Conservation (phyloP, 2,113 vertebrate genomes). For the Oryzias javanicus region DNA sequence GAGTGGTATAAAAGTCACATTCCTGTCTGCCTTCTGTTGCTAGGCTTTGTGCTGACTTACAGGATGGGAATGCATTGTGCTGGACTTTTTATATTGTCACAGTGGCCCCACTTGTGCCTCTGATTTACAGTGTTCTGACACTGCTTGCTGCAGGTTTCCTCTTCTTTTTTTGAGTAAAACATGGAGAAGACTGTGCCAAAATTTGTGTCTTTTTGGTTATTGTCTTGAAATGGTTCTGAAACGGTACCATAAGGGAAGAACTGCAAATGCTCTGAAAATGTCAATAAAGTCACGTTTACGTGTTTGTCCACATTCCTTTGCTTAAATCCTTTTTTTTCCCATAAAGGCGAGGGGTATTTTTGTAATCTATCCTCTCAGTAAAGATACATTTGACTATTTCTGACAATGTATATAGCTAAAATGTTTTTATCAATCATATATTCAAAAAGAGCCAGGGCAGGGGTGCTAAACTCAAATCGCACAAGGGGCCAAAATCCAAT, state of each 20-base stretch:
- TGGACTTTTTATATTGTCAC: constrained; percentile 55
- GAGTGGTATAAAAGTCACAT: constrained; percentile 59
- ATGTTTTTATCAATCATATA: too few species aligned
- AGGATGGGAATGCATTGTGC: constrained; percentile 65
- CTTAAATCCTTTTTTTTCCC: not conserved
- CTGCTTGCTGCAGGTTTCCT: constrained; percentile 15
- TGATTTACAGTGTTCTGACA: constrained; percentile 40
- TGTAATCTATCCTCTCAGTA: too few species aligned
- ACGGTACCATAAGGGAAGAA: constrained; percentile 35
- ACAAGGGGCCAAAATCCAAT: too few species aligned
- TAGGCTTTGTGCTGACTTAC: constrained; percentile 60
- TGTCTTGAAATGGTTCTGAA: constrained; percentile 8
- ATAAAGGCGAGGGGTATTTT: too few species aligned
- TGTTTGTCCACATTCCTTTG: constrained; percentile 6
- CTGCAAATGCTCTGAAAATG: constrained; percentile 26
- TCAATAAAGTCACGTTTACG: constrained; percentile 48
- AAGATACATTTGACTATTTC: too few species aligned
- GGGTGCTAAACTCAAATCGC: too few species aligned
- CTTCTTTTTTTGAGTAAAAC: constrained; percentile 6
- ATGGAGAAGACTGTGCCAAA: constrained; percentile 26
- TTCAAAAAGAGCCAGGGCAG: too few species aligned
- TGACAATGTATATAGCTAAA: too few species aligned
- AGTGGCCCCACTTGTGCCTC: constrained; percentile 48
- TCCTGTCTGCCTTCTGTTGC: constrained; percentile 53
- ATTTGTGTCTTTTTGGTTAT: constrained; percentile 21